Base-by-base conservation (phyloP, 2,113 vertebrate genomes). In the Heterotis niloticus region DNA sequence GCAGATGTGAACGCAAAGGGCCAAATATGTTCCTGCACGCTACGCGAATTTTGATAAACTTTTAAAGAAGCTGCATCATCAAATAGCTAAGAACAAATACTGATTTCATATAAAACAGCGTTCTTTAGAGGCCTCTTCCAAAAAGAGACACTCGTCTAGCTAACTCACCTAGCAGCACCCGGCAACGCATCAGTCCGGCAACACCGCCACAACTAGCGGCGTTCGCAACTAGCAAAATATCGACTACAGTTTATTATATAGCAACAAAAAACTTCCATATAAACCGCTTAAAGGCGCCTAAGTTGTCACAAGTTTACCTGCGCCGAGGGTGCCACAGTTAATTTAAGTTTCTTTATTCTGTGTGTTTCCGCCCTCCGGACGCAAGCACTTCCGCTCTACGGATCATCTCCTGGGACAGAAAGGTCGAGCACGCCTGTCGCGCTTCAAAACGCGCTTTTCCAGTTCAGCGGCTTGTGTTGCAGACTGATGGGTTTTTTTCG, bases 311-410 rank as follows among this genome's bases (percentile, higher is more conserved):
- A 54, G 18, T 73, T 74, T 80, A 34, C 26, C 44, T 51, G 26
- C 51, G 5, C 66, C 24, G 28, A 26, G 18, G 24, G 17, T 73
- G 26, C 70, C 64, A 34, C 71, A 68, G 73, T 64, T 72, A 59
- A 56, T 24, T 44, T 10, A 80, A 80, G 72, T 80, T 76, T 80
- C 59, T 74, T 75, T 67, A 56, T 68, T 76, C 76, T 28, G 18
- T 20, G 44, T 60, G 34, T 67, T 60, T 24, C 76, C 64, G 34
- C n/a, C 65, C 51, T 76, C 56, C 73, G 26, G 57, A 51, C 74
- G 16, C 54, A 75, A 80, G 76, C 23, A 69, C 69, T 76, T 80
- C 73, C 79, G 26, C n/a, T 67, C 73, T 80, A 80, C 73, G 79
- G 79, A 20, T n/a, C 44, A 24, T 67, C 54, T 68, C 28, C 51